A percentile compares a stretch with the other conserved stretches of the same genome.
phyloP scores from a whole-genome alignment of 2,797 vertebrate species.

The Kryptolebias ocellatus region DNA sequence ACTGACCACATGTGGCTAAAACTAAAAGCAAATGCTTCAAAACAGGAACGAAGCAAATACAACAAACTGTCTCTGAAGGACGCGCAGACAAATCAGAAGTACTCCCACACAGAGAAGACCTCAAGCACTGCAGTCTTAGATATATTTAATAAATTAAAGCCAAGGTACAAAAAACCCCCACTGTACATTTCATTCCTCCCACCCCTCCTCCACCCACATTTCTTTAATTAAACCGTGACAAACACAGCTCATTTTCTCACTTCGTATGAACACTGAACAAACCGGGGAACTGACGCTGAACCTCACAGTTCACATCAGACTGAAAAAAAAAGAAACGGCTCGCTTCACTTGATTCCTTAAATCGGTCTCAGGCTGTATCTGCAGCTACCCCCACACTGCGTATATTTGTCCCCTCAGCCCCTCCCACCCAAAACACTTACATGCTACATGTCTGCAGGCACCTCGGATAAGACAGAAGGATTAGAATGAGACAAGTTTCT shows the following conservation, averaged over 20 bases:
- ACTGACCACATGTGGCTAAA: no score
- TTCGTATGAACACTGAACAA: constrained; percentile 41
- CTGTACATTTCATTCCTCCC: constrained; percentile 77
- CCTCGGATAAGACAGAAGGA: constrained; percentile 79
- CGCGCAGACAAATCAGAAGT: not conserved
- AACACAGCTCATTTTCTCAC: constrained; percentile 44
- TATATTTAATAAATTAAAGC: constrained; percentile 92
- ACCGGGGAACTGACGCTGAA: constrained; percentile 43
- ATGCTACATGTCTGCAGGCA: constrained; percentile 88
- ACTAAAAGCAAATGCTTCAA: no score
- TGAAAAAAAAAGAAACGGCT: constrained; percentile 16
- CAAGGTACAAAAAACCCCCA: constrained; percentile 83
- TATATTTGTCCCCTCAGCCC: constrained; percentile 41
- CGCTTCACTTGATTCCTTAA: constrained; percentile 13
- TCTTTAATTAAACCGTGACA: constrained; percentile 59
- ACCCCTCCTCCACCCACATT: constrained; percentile 41
- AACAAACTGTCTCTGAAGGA: constrained; percentile 10
- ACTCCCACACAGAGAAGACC: constrained; percentile 29
- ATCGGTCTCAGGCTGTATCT: constrained; percentile 15
- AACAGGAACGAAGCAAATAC: no score
- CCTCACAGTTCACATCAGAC: constrained; percentile 37
- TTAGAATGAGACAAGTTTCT: constrained; percentile 69
- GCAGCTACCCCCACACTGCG: constrained; percentile 21
- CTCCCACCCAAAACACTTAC: constrained; percentile 73
- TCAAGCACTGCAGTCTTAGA: constrained; percentile 76